Evolutionary conservation across 1,140 invertebrate genomes (phyloP), one percentile per base, ranked within the genome.

Genomic region (Brachionus calyciflorus): DNA sequence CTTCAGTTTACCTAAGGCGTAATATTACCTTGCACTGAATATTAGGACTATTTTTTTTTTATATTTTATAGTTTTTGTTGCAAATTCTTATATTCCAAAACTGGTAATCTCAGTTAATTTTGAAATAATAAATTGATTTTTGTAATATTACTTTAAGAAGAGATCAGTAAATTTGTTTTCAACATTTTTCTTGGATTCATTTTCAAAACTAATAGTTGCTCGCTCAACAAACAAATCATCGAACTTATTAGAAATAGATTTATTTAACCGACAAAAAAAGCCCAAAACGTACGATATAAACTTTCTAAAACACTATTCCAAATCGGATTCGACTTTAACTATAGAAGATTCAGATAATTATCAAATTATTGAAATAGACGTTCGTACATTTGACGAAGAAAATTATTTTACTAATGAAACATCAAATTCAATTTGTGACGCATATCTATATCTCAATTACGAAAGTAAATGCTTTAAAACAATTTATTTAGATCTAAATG

Each of bases 381-480:
- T 26, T 12, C 17, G 40, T 12, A 44, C 24, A 44, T 73, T 30
- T 51, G 69, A 73, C 30, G 69, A 73, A 30, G 28, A 49, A 49
- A 30, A 2, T 28, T 55, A 55, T 51, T 73, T 73, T 12, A 12
- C 9, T 21, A 44, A 26, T 65, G 1, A 65, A 26, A 24, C 44
- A 37, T 51, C 14, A 17, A 37, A 73, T 30, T 6, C 4, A 10
- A 37, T 41, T 3, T 26, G n/a, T 7, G 69, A 73, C 1, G 69
- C 69, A 28, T 30, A 51, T 37, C 51, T 73, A 30, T 26, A 21
- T 55, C 28, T 73, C 2, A 73, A 73, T 28, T 73, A 40, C 10
- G 30, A 73, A 37, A 55, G 51, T 17, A 73, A 73, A 40, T 17
- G 21, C 5, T 73, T 73, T n/a, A 73, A 55, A 14, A 30, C 33